Evolutionary conservation across 2,113 vertebrate genomes (phyloP).

Genomic region (Platanista minor): DNA sequence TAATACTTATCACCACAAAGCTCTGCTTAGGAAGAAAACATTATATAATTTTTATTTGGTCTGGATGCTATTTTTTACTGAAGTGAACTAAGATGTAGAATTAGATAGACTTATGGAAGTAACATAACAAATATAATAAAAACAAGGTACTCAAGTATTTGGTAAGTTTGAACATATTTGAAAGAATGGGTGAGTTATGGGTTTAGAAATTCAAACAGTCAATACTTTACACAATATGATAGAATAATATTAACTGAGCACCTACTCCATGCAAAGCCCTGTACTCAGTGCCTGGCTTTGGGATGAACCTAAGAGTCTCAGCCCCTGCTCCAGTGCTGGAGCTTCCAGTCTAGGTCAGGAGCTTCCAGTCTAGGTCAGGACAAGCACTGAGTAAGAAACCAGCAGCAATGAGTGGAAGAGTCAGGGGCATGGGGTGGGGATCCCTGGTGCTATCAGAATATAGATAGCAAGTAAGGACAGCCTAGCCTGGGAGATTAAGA

Average conservation of each 20-base stretch:
- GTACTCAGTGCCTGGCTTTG: background rate
- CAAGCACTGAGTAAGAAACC: background rate
- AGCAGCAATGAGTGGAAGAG: background rate
- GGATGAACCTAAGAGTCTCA: background rate
- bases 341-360: background rate
- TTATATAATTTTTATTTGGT: background rate
- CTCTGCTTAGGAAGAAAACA: background rate
- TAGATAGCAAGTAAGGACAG: background rate
- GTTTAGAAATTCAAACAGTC: background rate
- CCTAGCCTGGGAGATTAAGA: background rate
- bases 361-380: background rate
- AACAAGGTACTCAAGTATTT: background rate
- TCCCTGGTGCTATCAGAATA: background rate
- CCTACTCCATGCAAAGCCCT: background rate
- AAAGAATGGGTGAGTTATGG: background rate
- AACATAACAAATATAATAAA: background rate
- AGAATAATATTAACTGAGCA: background rate
- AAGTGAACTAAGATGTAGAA: background rate
- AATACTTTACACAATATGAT: background rate
- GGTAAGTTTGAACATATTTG: constrained; percentile 6
- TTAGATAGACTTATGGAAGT: background rate
- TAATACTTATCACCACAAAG: background rate
- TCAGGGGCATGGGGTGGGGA: background rate
- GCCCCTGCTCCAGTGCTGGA: background rate
- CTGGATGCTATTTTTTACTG: background rate